Evolutionary conservation across 2,113 vertebrate species (phyloP), one percentile per base, ranked within the genome.

Genomic region (Syngnathus floridae): DNA sequence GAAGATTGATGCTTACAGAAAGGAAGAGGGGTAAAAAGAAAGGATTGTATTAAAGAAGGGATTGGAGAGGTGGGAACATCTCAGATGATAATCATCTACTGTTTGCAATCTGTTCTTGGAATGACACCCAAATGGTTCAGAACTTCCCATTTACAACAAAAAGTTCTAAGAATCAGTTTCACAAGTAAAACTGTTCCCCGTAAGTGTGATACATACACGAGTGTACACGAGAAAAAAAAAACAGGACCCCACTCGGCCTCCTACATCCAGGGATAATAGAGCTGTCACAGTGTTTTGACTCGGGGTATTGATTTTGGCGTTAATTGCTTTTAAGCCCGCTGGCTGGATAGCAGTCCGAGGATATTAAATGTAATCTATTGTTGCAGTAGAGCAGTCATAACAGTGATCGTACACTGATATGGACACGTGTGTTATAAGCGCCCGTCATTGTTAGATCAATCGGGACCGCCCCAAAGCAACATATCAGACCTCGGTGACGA

Each of bases 251-350:
- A 45, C 67, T 66, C 49, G 65, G 66, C 67, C 71, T 82, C 75
- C 68, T 79, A 68, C 76, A 84, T 84, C 78, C 81, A 69, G 75
- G 79, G 82, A 84, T 88, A 88, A 89, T 88, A 76, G 82, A 90
- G 85, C 82, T 88, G 84, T 85, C 88, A 84, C 84, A 75, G 69
- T 80, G 76, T 88, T 90, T 87, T 85, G 85, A 88, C 84, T 82
- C 81, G 82, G 80, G 73, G 78, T 79, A 87, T 89, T 84, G 85
- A 87, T 90, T 87, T 79, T 62, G 72, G 63, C 78, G 87, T 86
- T 89, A 90, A 89, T 89, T 88, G 86, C 89, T 84, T 82, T 65
- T 73, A 66, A 81, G 75, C 71, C 77, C 62, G 55, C 66, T 64
- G 67, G 76, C 77, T 72, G 75, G 75, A 82, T 71, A 49, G 71